phyloP scores from a whole-genome alignment of 2,888 invertebrate genomes.

The Steromphala cineraria region DNA sequence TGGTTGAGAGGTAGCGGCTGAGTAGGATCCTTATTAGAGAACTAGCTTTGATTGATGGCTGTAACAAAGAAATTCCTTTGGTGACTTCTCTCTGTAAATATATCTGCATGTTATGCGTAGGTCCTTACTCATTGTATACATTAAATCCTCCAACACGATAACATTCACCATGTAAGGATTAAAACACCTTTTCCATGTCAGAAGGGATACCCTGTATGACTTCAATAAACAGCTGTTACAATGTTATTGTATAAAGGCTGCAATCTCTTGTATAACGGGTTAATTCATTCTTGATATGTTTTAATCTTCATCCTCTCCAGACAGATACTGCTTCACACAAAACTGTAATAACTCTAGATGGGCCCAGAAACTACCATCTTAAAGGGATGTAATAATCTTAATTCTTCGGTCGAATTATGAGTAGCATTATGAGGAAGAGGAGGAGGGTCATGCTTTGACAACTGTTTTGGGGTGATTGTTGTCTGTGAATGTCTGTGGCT shows the following conservation, averaged over 20 bases:
- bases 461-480: no score
- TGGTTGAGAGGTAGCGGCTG: slow-evolving; percentile 19
- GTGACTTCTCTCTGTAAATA: slow-evolving; percentile 41
- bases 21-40: slow-evolving; percentile 42
- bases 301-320: not conserved
- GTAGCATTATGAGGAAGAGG: not conserved
- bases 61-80: slow-evolving; percentile 38
- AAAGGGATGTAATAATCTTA: no score
- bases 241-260: no score
- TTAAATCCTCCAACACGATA: no score
- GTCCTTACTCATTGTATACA: slow-evolving; percentile 20
- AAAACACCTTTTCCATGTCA: no score
- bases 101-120: slow-evolving; percentile 31
- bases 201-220: no score
- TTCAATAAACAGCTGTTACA: no score
- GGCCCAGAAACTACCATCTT: not conserved
- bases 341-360: not conserved
- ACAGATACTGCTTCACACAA: not conserved
- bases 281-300: not conserved
- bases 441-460: no score
- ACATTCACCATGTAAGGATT: slow-evolving; percentile 27
- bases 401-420: not conserved
- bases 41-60: slow-evolving; percentile 39
- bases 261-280: no score
- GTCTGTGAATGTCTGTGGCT: no score